phyloP scores from a whole-genome alignment of 1,140 invertebrate genomes.

The Drosophila lacteicornis region DNA sequence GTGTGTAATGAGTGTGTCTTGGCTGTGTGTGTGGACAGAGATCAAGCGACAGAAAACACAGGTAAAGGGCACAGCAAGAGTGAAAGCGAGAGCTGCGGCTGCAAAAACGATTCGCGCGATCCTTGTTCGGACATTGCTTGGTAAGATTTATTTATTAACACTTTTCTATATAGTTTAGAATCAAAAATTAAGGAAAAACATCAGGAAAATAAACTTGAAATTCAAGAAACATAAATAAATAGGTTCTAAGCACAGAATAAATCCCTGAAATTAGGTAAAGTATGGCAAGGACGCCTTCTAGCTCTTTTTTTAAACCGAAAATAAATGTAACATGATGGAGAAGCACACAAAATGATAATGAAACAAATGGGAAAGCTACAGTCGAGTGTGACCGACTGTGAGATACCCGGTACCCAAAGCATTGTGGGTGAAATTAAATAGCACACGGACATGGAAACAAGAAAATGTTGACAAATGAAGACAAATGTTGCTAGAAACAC shows the following conservation, averaged over 20 bases:
- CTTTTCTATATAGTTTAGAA: not conserved
- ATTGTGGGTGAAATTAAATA: too few species aligned
- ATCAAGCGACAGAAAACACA: conserved; percentile 18
- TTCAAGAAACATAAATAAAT: too few species aligned
- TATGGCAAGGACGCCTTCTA: too few species aligned
- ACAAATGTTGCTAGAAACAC: too few species aligned
- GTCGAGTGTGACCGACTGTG: too few species aligned
- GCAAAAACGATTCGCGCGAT: not conserved
- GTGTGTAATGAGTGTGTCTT: conserved; percentile 4
- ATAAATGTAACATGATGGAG: too few species aligned
- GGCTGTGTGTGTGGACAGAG: not conserved
- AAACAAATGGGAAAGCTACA: not conserved
- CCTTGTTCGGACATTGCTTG: not conserved
- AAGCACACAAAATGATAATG: not conserved
- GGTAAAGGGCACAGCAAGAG: conserved; percentile 9
- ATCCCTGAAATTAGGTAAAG: not conserved
- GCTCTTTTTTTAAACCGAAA: not conserved
- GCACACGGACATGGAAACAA: too few species aligned
- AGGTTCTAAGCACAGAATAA: too few species aligned
- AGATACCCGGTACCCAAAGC: too few species aligned
- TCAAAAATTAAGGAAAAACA: not conserved
- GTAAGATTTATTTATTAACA: not conserved
- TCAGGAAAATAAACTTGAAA: not conserved
- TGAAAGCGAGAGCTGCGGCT: conserved; percentile 1
- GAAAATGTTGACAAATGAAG: too few species aligned